Base-by-base conservation (phyloP, 2,888 invertebrate genomes). In the Patella ulyssiponensis region DNA sequence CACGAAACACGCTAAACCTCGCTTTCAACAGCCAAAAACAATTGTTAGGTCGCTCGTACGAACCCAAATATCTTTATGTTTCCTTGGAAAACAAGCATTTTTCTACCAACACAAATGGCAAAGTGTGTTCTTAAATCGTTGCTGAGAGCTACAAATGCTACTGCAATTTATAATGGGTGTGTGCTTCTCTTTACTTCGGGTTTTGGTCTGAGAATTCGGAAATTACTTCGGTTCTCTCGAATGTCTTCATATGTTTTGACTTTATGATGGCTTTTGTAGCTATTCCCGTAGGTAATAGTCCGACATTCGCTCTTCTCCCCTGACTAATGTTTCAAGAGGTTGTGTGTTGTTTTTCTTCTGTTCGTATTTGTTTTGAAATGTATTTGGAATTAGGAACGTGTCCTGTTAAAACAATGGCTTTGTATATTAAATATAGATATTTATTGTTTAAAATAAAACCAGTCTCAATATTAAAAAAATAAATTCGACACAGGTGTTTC, bases 81-180 rank as follows among this genome's bases (percentile, higher is more conserved):
- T 64, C 64, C 64, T 64, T 23, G 64, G 64, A 64, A 64, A 64
- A 64, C 64, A 64, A 64, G 23, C 64, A 64, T 64, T 64, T 64
- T 64, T 64, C 20, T 64, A 14, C 23, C 23, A 12, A 23, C 23
- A 64, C 64, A 64, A 64, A 64, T 64, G 64, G 64, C 64, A 64
- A 64, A 64, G 64, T 23, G 20, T 20, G 64, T 23, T 23, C 20
- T 64, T 20, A 14, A 44, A 44, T 44, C 44, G 44, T 11, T 64
- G 20, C 23, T 64, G 20, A 64, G 23, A 64, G 64, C 17, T 23
- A 23, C 12, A 23, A 20, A 64, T 64, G 64, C 23, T 64, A 64
- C 64, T 23, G 64, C 23, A 64, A 64, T 23, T 23, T 64, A 64
- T 64, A 64, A 20, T 64, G 64, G 64, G 64, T 23, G 64, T 64